Evolutionary conservation across 2,113 vertebrate genomes (phyloP), one percentile per base, ranked within the genome.

Genomic region (Syrrhaptes paradoxus): DNA sequence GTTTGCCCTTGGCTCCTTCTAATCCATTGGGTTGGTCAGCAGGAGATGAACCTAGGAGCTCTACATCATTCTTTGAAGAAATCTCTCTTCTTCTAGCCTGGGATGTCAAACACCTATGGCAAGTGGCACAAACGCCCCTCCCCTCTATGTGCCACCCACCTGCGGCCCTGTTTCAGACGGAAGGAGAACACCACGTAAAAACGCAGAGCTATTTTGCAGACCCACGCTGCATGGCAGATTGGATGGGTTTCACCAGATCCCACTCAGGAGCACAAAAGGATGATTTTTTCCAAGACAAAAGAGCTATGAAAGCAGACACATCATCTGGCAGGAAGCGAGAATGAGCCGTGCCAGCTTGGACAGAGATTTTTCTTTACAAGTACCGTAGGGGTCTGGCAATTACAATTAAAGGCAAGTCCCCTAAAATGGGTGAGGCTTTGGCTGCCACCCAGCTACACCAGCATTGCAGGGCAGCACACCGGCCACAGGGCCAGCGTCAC

Each of bases 321-420:
- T 3, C 36, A 72, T 5, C n/a, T 0, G 0, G 13, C 2, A 66
- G 48, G 61, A 66, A 72, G 82, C 0, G 0, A 25, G 61, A n/a
- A 61, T 6, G n/a, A 68, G 38, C 62, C 49, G 28, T 18, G 21
- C 68, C 49, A n/a, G 73, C 17, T 10, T 21, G 38, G 73, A 25
- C 11, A 5, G 48, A 74, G 46, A 7, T 4, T 34, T 32, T n/a
- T 43, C 79, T n/a, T 75, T 18, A 32, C 46, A 31, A 62, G 36
- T 3, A 55, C 13, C 1, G 0, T 3, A 29, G 67, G 54, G 49
- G 3, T 41, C 71, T 72, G 41, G 55, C 29, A 43, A 38, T 32
- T n/a, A 32, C 24, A 68, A 15, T 20, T 65, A 24, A 32, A 77
- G 46, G 31, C 43, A 71, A 34, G 36, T 9, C 10, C 38, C 22